Conservation (phyloP, 2,113 vertebrate genomes). For the Scomber colias region DNA sequence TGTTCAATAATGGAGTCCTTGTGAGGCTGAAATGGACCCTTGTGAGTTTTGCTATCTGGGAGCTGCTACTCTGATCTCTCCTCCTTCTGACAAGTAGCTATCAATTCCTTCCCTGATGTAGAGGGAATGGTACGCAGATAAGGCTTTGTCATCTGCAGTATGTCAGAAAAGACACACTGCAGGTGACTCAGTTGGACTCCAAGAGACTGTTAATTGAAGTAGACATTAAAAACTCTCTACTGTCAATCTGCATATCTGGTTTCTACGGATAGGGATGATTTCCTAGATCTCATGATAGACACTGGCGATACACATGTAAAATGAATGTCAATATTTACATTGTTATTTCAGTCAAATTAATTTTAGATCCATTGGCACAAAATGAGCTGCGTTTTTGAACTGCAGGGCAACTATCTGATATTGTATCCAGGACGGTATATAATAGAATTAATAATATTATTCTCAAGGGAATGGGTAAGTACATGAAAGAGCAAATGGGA, state of each 20-base stretch:
- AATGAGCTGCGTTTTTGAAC: neutral
- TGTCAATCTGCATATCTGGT: conserved; percentile 60
- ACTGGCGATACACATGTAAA: conserved; percentile 7
- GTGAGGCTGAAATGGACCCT: conserved; percentile 71
- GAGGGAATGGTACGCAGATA: conserved; percentile 61
- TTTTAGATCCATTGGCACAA: conserved; percentile 3
- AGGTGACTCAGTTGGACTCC: conserved; percentile 73
- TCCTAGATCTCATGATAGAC: neutral
- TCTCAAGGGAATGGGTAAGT: neutral
- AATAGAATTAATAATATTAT: neutral
- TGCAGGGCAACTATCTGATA: neutral
- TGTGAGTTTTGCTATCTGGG: conserved; percentile 71
- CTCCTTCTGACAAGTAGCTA: conserved; percentile 79
- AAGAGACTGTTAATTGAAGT: conserved; percentile 77
- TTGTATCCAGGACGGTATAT: neutral
- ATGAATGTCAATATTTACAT: conserved; percentile 39
- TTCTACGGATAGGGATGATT: conserved; percentile 28
- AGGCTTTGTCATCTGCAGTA: conserved; percentile 63
- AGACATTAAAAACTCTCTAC: conserved; percentile 67
- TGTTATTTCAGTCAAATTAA: conserved; percentile 5
- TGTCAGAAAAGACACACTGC: conserved; percentile 29
- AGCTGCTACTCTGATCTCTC: conserved; percentile 77
- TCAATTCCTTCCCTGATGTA: conserved; percentile 75
- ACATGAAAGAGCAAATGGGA: neutral
- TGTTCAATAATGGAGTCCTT: conserved; percentile 73